These are phyloP conservation scores for Pseudochirops cupreus DNA, from an alignment of 2,797 vertebrate genomes.

Conservation along the genomic window DNA sequence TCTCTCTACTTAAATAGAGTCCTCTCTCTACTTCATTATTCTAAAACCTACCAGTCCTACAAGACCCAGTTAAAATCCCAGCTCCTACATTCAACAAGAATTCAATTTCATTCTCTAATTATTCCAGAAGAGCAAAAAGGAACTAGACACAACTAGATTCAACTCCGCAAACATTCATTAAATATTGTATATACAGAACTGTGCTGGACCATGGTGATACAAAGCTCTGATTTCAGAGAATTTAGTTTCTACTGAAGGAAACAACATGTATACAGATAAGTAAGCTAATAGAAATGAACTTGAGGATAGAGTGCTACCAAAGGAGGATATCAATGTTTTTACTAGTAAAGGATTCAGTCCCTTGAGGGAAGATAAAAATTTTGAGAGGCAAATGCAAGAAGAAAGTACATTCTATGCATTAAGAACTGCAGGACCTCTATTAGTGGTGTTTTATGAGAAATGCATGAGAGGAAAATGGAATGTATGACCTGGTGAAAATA, in stretches of 20 bases:
- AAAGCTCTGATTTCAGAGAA: background rate
- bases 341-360: background rate
- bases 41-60: background rate
- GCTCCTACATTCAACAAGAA: background rate
- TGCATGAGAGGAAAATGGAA: background rate
- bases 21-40: background rate
- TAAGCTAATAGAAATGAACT: background rate
- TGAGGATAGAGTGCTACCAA: background rate
- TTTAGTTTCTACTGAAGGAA: background rate
- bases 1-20: background rate
- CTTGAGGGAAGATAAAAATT: background rate
- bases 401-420: background rate
- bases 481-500: background rate
- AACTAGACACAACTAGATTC: background rate
- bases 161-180: background rate
- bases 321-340: background rate
- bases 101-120: background rate
- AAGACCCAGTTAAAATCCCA: background rate
- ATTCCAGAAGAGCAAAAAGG: background rate
- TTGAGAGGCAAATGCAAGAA: background rate
- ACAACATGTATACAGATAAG: background rate
- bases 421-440: background rate
- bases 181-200: background rate
- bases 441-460: background rate
- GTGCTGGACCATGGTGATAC: background rate